These are phyloP conservation scores for Meandrusa payeni DNA, from an alignment of 2,888 invertebrate genomes.

Conservation along the genomic window DNA sequence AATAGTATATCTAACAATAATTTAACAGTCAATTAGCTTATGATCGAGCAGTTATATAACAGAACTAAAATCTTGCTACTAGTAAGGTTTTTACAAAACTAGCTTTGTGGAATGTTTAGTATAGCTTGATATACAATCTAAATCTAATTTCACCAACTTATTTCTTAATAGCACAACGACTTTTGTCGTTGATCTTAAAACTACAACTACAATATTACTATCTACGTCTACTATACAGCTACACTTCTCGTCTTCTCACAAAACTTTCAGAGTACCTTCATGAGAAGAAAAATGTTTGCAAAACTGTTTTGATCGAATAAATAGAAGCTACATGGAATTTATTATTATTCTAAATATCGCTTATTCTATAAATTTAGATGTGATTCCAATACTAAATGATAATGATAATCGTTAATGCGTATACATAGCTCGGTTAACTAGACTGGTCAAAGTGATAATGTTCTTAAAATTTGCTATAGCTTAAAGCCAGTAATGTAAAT, in stretches of 20 bases:
- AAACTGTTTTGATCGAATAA: constrained; percentile 67
- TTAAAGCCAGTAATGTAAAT: constrained; percentile 54
- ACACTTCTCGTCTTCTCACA: constrained; percentile 73
- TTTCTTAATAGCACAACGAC: constrained; percentile 52
- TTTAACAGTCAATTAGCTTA: constrained; percentile 50
- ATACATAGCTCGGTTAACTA: constrained; percentile 53
- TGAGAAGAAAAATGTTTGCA: constrained; percentile 81
- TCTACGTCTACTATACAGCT: constrained; percentile 73
- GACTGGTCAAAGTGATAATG: constrained; percentile 30
- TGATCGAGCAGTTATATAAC: constrained; percentile 48
- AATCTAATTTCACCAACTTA: constrained; percentile 50
- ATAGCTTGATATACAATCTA: constrained; percentile 56
- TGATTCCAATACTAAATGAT: constrained; percentile 65
- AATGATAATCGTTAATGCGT: constrained; percentile 45
- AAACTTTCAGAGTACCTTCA: constrained; percentile 76
- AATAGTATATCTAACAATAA: constrained; percentile 34
- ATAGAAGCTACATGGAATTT: constrained; percentile 62
- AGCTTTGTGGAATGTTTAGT: constrained; percentile 51
- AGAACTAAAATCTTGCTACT: constrained; percentile 53
- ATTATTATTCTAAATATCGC: constrained; percentile 48
- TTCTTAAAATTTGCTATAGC: constrained; percentile 45
- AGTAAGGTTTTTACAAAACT: constrained; percentile 53
- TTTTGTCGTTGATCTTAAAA: constrained; percentile 60
- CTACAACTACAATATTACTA: constrained; percentile 69
- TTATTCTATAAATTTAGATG: constrained; percentile 48